Evolutionary conservation across 2,888 invertebrate genomes (phyloP), one percentile per base, ranked within the genome.

Genomic region (Cylloceria caligata): DNA sequence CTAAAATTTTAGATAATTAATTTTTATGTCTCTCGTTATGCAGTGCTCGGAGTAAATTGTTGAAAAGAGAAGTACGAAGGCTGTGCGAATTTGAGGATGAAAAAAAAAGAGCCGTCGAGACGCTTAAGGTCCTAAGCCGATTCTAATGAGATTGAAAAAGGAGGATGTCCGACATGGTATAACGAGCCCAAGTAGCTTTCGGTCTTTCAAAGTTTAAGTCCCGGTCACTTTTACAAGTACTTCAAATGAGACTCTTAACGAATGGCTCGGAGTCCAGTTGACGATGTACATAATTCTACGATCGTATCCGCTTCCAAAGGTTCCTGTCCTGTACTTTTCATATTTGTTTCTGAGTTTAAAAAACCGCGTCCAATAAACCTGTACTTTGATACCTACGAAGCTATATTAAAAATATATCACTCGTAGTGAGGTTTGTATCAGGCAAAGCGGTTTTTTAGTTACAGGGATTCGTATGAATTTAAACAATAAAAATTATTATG

Each of bases 131-230:
- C 84, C 86, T 90, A 91, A 91, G 90, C 89, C 88, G 87, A 83
- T 85, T 86, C 86, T 91, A 90, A 90, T 89, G 88, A 89, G 85
- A 86, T 85, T 86, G 87, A 88, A 87, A 87, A 83, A 85, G 84
- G 52, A 79, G 47, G 76, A 62, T 82, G 78, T 67, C 67, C 73
- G 65, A 80, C 85, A 83, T 80, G 72, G 76, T 81, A 83, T 89
- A 90, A 90, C 87, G 87, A 91, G 86, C 88, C 81, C 88, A 90
- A 90, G 90, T 85, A 89, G 90, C 90, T 91, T 91, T 90, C 84
- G 84, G 88, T 88, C 90, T 88, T 91, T 88, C 62, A 21, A 86
- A 86, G 77, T 88, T 85, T 87, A 89, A 91, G 89, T 90, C 83
- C 84, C 45, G 78, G 55, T 83, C 69, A 83, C 81, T 81, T 83